A percentile compares a stretch with the other conserved stretches of the same genome.
These are phyloP conservation scores for Diploptera punctata DNA, from an alignment of 2,888 invertebrate species.

Conservation along the genomic window DNA sequence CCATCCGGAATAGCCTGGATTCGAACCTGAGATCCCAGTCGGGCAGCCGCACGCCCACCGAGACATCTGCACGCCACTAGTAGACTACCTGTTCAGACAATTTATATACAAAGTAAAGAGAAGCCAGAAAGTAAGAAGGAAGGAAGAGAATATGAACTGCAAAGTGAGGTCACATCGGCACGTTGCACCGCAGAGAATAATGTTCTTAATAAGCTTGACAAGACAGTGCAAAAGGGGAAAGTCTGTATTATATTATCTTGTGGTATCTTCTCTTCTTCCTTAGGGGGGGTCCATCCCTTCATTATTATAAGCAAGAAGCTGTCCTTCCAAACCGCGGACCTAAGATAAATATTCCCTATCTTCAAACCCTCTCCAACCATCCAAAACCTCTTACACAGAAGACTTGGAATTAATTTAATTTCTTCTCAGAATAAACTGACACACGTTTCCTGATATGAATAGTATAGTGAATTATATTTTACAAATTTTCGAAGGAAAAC, in stretches of 20 bases:
- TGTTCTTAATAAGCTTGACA: constrained; percentile 28
- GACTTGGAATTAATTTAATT: constrained; percentile 11
- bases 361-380: neutral
- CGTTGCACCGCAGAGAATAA: constrained; percentile 14
- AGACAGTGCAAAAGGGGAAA: constrained; percentile 4
- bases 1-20: too few species aligned
- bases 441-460: too few species aligned
- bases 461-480: too few species aligned
- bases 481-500: too few species aligned
- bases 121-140: too few species aligned
- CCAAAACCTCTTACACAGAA: constrained; percentile 1
- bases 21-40: too few species aligned
- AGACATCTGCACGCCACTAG: too few species aligned
- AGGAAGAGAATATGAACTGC: too few species aligned
- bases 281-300: neutral
- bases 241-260: constrained; percentile 30
- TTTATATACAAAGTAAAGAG: too few species aligned
- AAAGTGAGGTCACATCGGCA: neutral
- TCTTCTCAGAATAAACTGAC: too few species aligned
- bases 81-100: too few species aligned
- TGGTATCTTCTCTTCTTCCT: constrained; percentile 11
- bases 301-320: constrained; percentile 25
- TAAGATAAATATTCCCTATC: constrained; percentile 22
- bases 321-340: constrained; percentile 15
- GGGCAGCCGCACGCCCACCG: too few species aligned